Conservation (phyloP, 2,888 invertebrate genomes). For the Amaurobius ferox region DNA sequence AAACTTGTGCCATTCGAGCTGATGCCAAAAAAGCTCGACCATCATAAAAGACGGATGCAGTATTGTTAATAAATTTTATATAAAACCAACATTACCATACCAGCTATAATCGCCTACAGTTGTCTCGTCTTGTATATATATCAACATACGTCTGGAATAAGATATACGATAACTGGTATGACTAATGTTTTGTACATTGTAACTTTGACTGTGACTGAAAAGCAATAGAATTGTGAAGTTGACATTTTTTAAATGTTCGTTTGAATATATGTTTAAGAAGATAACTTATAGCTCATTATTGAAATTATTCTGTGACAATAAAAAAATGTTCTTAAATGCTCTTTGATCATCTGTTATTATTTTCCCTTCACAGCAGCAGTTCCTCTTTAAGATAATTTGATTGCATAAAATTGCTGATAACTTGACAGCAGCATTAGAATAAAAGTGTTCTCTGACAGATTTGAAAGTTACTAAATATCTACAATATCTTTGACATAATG, state of each 20-base stretch:
- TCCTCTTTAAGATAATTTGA: too few relatives aligned
- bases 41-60: neutral
- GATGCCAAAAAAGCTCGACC: neutral
- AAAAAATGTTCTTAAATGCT: neutral
- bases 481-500: too few relatives aligned
- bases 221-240: neutral
- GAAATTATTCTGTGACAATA: constrained; percentile 4
- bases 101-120: neutral
- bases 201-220: constrained; percentile 11
- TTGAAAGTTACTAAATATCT: too few relatives aligned
- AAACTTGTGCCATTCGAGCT: neutral
- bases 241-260: neutral
- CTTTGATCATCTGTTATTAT: too few relatives aligned
- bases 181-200: constrained; percentile 11
- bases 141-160: neutral
- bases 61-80: constrained; percentile 4
- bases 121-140: neutral
- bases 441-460: too few relatives aligned
- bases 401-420: too few relatives aligned
- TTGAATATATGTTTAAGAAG: constrained; percentile 9
- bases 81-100: neutral
- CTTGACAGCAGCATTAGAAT: too few relatives aligned
- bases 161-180: neutral
- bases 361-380: too few relatives aligned
- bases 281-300: constrained; percentile 10